Conservation (phyloP, 2,797 vertebrate species). For the Schizothorax lantsangensis region DNA sequence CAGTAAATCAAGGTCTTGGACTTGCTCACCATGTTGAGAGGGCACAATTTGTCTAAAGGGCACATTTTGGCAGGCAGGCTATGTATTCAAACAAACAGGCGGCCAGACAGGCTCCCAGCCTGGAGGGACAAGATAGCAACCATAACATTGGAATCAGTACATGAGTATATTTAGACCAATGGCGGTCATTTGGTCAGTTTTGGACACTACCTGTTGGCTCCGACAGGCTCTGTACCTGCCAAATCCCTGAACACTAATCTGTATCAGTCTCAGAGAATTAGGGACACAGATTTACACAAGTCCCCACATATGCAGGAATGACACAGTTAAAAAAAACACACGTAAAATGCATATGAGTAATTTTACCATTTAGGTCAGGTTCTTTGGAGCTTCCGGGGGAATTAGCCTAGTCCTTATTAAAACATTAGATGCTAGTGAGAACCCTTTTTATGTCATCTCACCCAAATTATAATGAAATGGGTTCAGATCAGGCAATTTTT, state of each 20-base stretch:
- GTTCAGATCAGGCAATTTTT: not conserved
- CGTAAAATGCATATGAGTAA: conserved; percentile 33
- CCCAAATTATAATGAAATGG: conserved; percentile 23
- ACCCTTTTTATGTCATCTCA: conserved; percentile 25
- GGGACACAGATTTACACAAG: conserved; percentile 20
- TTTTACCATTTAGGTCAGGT: conserved; percentile 53
- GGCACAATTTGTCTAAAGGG: conserved; percentile 31
- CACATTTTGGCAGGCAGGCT: conserved; percentile 21
- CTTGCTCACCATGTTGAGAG: conserved; percentile 21
- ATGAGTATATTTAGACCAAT: conserved; percentile 35
- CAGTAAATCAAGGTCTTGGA: conserved; percentile 20
- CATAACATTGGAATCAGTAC: conserved; percentile 28
- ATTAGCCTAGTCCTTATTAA: conserved; percentile 35
- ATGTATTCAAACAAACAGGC: conserved; percentile 31
- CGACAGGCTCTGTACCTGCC: not conserved
- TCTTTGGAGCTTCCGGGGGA: conserved; percentile 30
- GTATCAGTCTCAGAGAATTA: conserved; percentile 32
- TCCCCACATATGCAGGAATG: conserved; percentile 21
- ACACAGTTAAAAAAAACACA: conserved; percentile 26
- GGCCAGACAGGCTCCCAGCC: conserved; percentile 36
- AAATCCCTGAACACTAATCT: conserved; percentile 29
- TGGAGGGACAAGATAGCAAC: conserved; percentile 27
- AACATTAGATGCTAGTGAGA: conserved; percentile 19
- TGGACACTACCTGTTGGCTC: conserved; percentile 29
- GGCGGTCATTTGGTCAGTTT: not conserved